Base-by-base conservation (phyloP, 2,113 vertebrate genomes). In the Crypturellus undulatus region DNA sequence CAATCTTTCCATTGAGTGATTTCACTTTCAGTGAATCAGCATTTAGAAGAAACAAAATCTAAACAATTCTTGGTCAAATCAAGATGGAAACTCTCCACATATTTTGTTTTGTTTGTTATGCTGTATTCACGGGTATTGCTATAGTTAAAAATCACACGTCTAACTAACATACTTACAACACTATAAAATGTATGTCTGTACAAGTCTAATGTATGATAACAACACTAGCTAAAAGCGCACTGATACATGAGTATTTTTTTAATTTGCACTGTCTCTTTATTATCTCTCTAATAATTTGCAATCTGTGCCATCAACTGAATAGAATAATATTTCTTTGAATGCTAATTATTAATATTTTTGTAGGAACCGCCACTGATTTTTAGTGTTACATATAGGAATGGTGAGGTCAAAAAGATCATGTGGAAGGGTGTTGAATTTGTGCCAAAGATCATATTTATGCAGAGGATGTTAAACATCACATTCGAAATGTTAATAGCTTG, bases 401-500 rank as follows among this genome's bases (percentile, higher is more conserved):
- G 19, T 71, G 65, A 94, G 56, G 36, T 64, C 58, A 81, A n/a
- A 58, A 89, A 64, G 42, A 73, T 68, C 20, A 83, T 77, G n/a
- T 82, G 59, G 59, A 94, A 67, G 12, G 93, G 47, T 62, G 73
- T 30, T 78, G 56, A 80, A 62, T 90, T 95, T 79, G 80, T 94
- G 77, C 93, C 60, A 91, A 89, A 79, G 58, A 38, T 43, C 59
- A 16, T 73, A 64, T 91, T 96, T 92, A 47, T 79, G n/a, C 9
- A 58, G 20, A 87, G 73, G 43, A 93, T 84, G 10, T 90, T 80
- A 71, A 88, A 89, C 51, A 52, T 93, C 62, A 86, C 69, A 71
- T 91, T 83, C 72, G 84, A 91, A 82, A 73, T 76, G 80, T 86
- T 94, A 96, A 83, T 96, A 59, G 36, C 70, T 88, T 95, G 90